Conservation (phyloP, 2,888 invertebrate species). For the Chrysodeixis includens region DNA sequence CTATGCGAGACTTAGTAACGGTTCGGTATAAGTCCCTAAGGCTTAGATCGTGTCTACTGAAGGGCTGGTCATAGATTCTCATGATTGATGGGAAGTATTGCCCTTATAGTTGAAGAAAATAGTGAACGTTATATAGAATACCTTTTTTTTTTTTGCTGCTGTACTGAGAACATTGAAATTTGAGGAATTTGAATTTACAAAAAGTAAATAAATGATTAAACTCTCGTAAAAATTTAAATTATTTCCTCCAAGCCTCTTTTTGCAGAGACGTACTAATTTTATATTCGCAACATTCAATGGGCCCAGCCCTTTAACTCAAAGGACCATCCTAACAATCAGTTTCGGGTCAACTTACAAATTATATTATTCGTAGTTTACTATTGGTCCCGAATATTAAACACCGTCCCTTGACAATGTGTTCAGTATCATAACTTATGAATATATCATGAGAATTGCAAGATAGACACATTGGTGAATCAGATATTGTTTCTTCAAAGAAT, state of each 20-base stretch:
- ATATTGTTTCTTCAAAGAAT: background rate
- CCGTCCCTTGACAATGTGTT: slow-evolving; percentile 4
- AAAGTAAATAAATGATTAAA: no score
- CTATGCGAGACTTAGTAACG: background rate
- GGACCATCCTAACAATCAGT: background rate
- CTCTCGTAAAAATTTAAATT: no score
- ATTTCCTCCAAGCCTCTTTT: no score
- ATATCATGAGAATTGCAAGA: background rate
- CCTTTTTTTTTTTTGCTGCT: no score
- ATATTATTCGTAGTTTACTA: background rate
- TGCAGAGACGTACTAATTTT: no score
- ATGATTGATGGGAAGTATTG: no score
- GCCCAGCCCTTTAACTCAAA: background rate
- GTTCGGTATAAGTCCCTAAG: background rate
- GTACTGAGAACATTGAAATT: no score
- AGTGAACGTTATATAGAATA: no score
- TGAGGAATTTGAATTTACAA: no score
- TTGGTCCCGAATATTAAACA: slow-evolving; percentile 2
- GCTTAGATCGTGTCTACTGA: background rate
- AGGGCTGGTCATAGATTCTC: background rate
- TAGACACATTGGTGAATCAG: background rate
- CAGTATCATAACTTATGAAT: slow-evolving; percentile 1
- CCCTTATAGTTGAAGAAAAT: background rate
- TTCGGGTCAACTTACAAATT: slow-evolving; percentile 2
- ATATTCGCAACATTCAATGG: background rate